Evolutionary conservation across 2,797 vertebrate genomes (phyloP).

Genomic region (Chelon auratus): DNA sequence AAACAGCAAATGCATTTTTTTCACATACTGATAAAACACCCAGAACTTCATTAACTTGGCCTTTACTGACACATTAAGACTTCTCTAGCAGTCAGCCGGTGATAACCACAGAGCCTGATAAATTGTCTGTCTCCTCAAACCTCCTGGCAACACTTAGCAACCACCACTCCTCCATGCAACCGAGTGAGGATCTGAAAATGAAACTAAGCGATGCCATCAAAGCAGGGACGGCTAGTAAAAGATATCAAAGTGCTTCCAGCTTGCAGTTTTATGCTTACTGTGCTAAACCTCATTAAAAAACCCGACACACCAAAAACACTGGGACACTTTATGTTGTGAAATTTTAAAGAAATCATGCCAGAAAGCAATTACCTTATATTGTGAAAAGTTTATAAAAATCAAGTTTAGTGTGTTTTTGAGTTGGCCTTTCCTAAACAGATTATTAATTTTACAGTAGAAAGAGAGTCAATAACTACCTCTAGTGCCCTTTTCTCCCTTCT

Average conservation of each 20-base stretch:
- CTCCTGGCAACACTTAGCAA: conserved; percentile 4
- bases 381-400: neutral
- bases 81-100: neutral
- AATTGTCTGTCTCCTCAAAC: neutral
- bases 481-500: conserved; percentile 87
- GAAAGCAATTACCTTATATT: no score
- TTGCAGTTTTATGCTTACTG: neutral
- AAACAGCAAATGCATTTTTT: neutral
- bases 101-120: neutral
- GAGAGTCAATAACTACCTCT: conserved; percentile 81
- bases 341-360: no score
- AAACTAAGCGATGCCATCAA: neutral
- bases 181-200: neutral
- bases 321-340: no score
- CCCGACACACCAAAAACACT: neutral
- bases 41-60: neutral
- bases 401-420: neutral
- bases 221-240: neutral
- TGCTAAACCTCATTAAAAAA: neutral
- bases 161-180: neutral
- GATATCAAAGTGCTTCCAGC: neutral
- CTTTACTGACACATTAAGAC: neutral
- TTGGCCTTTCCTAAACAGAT: neutral
- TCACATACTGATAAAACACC: neutral
- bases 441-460: neutral